A percentile compares a stretch with the other conserved stretches of the same genome.
These are phyloP conservation scores for Acanthurus lineatus DNA, from an alignment of 2,797 vertebrate species.

Conservation along the genomic window DNA sequence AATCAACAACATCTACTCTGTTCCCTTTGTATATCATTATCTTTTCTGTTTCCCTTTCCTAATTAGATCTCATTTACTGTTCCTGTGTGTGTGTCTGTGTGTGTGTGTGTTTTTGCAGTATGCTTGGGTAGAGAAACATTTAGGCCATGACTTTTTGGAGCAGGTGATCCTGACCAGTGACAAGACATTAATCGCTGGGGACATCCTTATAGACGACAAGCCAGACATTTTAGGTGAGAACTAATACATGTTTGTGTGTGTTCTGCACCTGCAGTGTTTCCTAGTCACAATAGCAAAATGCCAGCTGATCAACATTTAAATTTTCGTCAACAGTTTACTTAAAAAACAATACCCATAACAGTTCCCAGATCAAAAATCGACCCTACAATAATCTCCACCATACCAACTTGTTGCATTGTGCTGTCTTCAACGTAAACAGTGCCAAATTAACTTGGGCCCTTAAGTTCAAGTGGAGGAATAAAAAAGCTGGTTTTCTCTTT, in stretches of 20 bases:
- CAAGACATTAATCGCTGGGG: conserved; percentile 93
- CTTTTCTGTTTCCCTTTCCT: conserved; percentile 10
- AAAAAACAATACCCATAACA: neutral
- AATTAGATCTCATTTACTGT: neutral
- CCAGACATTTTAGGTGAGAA: conserved; percentile 92
- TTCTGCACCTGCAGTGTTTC: neutral
- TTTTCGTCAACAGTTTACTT: neutral
- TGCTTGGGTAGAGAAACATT: conserved; percentile 96
- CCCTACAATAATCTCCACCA: neutral
- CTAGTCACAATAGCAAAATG: neutral
- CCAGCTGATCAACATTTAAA: neutral
- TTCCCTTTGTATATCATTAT: neutral
- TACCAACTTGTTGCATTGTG: neutral
- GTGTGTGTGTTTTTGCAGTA: conserved; percentile 83
- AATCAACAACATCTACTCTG: conserved; percentile 8
- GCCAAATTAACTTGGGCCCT: neutral
- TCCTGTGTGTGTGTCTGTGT: conserved; percentile 28
- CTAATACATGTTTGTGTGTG: too few relatives aligned
- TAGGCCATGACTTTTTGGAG: conserved; percentile 92
- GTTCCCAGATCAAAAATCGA: neutral
- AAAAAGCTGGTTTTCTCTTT: too few relatives aligned
- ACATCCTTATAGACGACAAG: conserved; percentile 95
- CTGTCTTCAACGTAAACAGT: too few relatives aligned
- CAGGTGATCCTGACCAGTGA: conserved; percentile 94
- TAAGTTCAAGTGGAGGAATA: too few relatives aligned